phyloP scores from a whole-genome alignment of 1,140 invertebrate species.

The Drosophila busckii region DNA sequence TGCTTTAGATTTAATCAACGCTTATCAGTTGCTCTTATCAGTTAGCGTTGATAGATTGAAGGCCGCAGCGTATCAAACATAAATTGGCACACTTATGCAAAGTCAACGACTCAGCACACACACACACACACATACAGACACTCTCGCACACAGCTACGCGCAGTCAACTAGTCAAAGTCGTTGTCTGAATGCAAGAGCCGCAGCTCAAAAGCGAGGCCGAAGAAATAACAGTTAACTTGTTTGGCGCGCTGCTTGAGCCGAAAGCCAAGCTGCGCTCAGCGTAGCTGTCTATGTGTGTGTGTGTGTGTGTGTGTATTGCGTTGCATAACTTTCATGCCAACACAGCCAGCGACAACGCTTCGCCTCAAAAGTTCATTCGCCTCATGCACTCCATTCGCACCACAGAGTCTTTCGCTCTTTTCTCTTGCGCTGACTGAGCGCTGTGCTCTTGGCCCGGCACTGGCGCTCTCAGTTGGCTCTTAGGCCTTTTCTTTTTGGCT shows the following conservation, averaged over 20 bases:
- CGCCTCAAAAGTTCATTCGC: conserved; percentile 75
- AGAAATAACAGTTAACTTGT: conserved; percentile 71
- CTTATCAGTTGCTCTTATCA: conserved; percentile 11
- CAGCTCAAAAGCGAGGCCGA: conserved; percentile 38
- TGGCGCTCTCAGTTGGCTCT: conserved; percentile 13
- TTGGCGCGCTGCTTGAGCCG: conserved; percentile 45
- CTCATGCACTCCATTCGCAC: conserved; percentile 71
- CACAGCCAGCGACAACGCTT: conserved; percentile 56
- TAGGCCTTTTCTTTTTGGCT: conserved; percentile 41
- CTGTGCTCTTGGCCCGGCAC: conserved; percentile 1
- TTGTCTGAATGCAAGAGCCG: conserved; percentile 24
- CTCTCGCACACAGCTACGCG: conserved; percentile 17
- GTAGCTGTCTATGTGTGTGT: conserved; percentile 19
- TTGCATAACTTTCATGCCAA: conserved; percentile 76
- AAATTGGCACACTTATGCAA: conserved; percentile 76
- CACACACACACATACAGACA: conserved; percentile 8
- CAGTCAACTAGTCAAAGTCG: conserved; percentile 24
- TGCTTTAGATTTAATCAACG: not conserved
- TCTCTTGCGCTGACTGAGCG: conserved; percentile 2
- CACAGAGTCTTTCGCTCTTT: conserved; percentile 10
- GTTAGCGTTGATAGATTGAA: conserved; percentile 44
- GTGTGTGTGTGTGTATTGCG: conserved; percentile 41
- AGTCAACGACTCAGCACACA: conserved; percentile 64
- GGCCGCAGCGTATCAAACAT: conserved; percentile 58
- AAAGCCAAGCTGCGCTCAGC: conserved; percentile 54